Conservation (phyloP, 2,113 vertebrate species). For the Amazona guildingii region DNA sequence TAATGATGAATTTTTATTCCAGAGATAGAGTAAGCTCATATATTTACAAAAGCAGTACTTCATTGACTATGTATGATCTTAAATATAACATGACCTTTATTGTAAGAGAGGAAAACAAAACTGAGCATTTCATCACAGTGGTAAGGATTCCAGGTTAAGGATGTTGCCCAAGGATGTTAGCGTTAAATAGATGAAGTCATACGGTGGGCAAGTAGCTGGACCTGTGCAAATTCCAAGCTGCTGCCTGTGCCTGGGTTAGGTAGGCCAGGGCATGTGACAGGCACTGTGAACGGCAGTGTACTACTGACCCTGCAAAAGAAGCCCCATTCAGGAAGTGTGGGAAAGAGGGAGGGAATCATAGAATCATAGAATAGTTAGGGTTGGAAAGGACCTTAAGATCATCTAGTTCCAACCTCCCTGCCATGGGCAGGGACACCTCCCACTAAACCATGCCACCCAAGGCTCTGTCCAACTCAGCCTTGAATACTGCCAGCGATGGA, state of each 20-base stretch:
- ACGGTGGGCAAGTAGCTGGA: background rate
- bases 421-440: too few relatives aligned
- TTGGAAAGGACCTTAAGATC: too few relatives aligned
- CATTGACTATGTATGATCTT: background rate
- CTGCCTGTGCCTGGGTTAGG: background rate
- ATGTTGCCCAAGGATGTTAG: background rate
- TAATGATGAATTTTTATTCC: background rate
- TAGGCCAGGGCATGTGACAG: rapidly evolving
- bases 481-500: too few relatives aligned
- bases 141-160: background rate
- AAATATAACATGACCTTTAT: background rate
- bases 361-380: too few relatives aligned
- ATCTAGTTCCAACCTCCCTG: too few relatives aligned
- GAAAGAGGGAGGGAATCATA: background rate
- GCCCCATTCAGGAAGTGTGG: background rate
- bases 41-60: background rate
- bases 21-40: background rate
- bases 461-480: too few relatives aligned
- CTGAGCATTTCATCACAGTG: background rate
- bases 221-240: background rate
- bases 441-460: too few relatives aligned
- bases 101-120: background rate
- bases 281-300: background rate
- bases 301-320: background rate
- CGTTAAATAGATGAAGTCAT: background rate